These are phyloP conservation scores for Chorisops tibialis DNA, from an alignment of 2,888 invertebrate genomes.

Conservation along the genomic window DNA sequence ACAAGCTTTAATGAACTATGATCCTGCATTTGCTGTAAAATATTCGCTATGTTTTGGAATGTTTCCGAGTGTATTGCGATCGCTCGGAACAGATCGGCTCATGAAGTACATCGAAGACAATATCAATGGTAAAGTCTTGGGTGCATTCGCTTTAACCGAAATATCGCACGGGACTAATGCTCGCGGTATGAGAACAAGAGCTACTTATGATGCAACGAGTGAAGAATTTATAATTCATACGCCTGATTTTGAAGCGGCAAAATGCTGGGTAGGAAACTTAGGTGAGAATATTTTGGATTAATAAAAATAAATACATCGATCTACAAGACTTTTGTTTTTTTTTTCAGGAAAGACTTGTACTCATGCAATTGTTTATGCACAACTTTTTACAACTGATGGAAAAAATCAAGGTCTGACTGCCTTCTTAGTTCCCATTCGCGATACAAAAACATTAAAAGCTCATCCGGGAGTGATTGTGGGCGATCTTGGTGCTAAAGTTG, in stretches of 20 bases:
- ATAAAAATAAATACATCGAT: not conserved
- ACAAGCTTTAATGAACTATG: constrained; percentile 59
- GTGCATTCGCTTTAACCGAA: constrained; percentile 85
- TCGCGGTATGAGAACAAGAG: constrained; percentile 80
- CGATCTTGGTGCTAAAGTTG: constrained; percentile 90
- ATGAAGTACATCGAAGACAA: constrained; percentile 53
- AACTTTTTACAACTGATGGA: constrained; percentile 75
- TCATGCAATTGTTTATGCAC: constrained; percentile 84
- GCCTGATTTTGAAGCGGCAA: constrained; percentile 73
- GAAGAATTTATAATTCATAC: constrained; percentile 71
- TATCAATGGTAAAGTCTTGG: constrained; percentile 54
- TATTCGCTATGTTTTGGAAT: constrained; percentile 63
- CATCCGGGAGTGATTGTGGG: constrained; percentile 81
- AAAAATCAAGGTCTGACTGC: constrained; percentile 80
- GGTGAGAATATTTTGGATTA: constrained; percentile 48
- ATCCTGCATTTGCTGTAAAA: constrained; percentile 65
- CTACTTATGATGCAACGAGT: constrained; percentile 71
- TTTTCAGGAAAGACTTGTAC: constrained; percentile 71
- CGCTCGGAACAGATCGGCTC: constrained; percentile 65
- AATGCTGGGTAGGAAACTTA: constrained; percentile 82
- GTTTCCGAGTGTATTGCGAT: constrained; percentile 63
- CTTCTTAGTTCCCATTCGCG: constrained; percentile 83
- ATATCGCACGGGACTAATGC: constrained; percentile 89
- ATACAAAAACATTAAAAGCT: constrained; percentile 67
- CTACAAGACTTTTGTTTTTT: constrained; percentile 36